Percentiles rank a stretch among this genome's conserved stretches.
Conservation (phyloP, 2,888 invertebrate species). For the Hipparchia semele region DNA sequence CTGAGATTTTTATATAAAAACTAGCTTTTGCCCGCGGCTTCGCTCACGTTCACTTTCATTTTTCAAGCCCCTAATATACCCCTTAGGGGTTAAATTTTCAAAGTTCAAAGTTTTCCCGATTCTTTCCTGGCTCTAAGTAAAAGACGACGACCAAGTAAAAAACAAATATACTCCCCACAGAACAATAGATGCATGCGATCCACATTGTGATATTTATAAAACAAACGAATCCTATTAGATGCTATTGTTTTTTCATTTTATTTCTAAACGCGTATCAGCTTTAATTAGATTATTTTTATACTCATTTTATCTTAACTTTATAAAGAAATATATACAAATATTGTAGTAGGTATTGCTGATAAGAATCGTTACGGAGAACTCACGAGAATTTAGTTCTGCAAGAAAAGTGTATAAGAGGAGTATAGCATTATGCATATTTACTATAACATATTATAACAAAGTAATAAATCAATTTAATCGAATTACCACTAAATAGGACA, state of each 20-base stretch:
- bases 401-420: too few relatives aligned
- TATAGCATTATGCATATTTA: neutral
- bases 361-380: neutral
- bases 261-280: neutral
- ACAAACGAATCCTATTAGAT: slow-evolving; percentile 1
- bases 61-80: too few relatives aligned
- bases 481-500: slow-evolving; percentile 37
- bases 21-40: too few relatives aligned
- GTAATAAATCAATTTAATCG: slow-evolving; percentile 33
- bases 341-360: neutral
- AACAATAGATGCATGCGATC: slow-evolving; percentile 33
- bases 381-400: too few relatives aligned
- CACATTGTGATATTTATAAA: slow-evolving; percentile 31
- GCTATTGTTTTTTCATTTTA: neutral
- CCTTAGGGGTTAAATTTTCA: too few relatives aligned
- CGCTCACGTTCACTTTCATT: too few relatives aligned
- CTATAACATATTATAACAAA: neutral
- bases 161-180: slow-evolving; percentile 17
- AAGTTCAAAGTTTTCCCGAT: too few relatives aligned
- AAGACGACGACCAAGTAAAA: too few relatives aligned
- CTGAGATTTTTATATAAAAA: too few relatives aligned
- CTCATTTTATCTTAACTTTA: neutral
- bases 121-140: too few relatives aligned
- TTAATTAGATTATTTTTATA: neutral
- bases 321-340: too few relatives aligned